phyloP scores from a whole-genome alignment of 2,797 vertebrate species.

The Vultur gryphus region DNA sequence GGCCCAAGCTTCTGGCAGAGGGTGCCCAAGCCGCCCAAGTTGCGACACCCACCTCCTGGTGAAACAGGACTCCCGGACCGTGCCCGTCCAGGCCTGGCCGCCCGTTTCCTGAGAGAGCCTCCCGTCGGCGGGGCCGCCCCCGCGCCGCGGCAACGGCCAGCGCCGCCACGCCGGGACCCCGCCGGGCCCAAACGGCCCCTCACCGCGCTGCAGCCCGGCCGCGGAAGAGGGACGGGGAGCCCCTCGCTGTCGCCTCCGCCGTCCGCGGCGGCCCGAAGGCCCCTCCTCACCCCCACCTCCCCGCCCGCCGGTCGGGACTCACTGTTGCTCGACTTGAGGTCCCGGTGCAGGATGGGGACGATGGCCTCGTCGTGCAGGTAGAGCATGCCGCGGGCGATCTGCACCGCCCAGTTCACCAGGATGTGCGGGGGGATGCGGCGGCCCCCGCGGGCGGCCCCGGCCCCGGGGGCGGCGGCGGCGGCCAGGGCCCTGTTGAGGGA shows the following conservation, averaged over 20 bases:
- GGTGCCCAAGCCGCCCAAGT: neutral
- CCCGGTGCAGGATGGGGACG: constrained; percentile 91
- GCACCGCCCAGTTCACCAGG: constrained; percentile 94
- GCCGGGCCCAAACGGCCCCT: neutral
- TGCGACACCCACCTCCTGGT: neutral
- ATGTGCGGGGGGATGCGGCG: constrained; percentile 91
- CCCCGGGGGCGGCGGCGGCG: constrained; percentile 52
- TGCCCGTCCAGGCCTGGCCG: neutral
- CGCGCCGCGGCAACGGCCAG: neutral
- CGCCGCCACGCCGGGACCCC: neutral
- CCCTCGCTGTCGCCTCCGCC: neutral
- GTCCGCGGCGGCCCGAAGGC: neutral
- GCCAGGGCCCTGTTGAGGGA: constrained; percentile 88
- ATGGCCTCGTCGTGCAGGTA: constrained; percentile 93
- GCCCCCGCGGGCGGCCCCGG: constrained; percentile 41
- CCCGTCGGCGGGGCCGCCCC: neutral
- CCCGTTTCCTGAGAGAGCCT: neutral
- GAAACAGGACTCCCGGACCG: neutral
- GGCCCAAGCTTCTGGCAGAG: neutral
- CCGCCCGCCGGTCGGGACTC: constrained; percentile 61
- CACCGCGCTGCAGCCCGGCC: neutral
- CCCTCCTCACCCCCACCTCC: too few species aligned
- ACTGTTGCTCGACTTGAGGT: constrained; percentile 98
- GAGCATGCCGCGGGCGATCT: constrained; percentile 93
- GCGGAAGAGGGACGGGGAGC: neutral